Percentiles rank a stretch among this genome's conserved stretches.
Conservation (phyloP, 2,888 invertebrate genomes). For the Plemyria rubiginata region DNA sequence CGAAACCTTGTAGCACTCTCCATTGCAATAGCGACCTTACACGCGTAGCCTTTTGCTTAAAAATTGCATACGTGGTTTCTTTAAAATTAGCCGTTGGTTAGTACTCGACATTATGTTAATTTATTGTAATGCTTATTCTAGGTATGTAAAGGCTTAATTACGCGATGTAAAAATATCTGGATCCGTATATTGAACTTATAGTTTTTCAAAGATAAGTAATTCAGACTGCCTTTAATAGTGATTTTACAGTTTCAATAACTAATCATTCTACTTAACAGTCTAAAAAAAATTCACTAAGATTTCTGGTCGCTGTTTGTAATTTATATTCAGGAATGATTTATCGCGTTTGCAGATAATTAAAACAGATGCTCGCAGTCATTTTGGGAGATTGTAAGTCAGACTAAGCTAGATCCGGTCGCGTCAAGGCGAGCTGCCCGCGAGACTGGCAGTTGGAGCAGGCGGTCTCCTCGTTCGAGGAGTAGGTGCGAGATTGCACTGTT, state of each 20-base stretch:
- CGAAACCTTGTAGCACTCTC: background rate
- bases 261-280: no score
- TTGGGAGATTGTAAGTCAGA: background rate
- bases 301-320: background rate
- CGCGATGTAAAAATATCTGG: no score
- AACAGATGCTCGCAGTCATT: background rate
- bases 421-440: conserved; percentile 3
- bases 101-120: background rate
- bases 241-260: no score
- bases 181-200: no score
- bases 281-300: no score
- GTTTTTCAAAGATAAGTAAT: no score
- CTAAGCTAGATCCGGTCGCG: conserved; percentile 1
- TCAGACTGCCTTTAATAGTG: no score
- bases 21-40: background rate
- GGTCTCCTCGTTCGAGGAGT: conserved; percentile 44
- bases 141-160: no score
- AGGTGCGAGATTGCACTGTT: conserved; percentile 55
- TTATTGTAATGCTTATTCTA: no score
- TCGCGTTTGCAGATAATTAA: background rate
- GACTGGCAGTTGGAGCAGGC: conserved; percentile 14
- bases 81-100: background rate
- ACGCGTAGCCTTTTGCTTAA: background rate
- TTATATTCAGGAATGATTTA: background rate
- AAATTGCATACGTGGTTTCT: background rate